A percentile compares a stretch with the other conserved stretches of the same genome.
phyloP scores from a whole-genome alignment of 2,888 invertebrate genomes.

The Campaea margaritaria region DNA sequence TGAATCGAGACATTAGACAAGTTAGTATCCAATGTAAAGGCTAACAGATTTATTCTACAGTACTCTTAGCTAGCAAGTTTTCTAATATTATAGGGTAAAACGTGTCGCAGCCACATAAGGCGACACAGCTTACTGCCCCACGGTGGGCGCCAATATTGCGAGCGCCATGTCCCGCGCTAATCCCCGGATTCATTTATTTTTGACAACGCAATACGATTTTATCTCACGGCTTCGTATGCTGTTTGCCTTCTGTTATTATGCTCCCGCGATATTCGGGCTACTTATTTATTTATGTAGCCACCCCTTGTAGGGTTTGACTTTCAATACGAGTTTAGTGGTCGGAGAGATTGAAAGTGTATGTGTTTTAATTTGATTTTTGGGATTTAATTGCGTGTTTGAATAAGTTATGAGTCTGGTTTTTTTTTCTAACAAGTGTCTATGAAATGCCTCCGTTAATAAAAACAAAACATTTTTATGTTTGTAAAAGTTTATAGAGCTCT shows the following conservation, averaged over 20 bases:
- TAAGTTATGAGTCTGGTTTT: conserved; percentile 16
- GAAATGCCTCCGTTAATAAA: not conserved
- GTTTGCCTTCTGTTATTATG: conserved; percentile 84
- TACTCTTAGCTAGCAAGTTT: conserved; percentile 28
- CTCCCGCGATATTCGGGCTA: conserved; percentile 78
- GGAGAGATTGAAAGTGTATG: conserved; percentile 55
- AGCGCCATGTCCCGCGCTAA: conserved; percentile 80
- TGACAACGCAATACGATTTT: conserved; percentile 86
- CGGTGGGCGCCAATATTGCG: conserved; percentile 81
- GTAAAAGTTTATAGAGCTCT: too few species aligned
- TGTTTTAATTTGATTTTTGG: conserved; percentile 56
- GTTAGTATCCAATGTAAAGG: not conserved
- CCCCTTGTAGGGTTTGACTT: conserved; percentile 79
- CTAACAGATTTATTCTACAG: not conserved
- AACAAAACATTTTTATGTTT: not conserved
- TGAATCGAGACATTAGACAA: not conserved
- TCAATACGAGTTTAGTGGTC: conserved; percentile 77
- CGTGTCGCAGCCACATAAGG: conserved; percentile 37
- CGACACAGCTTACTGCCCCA: conserved; percentile 72
- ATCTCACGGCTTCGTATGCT: conserved; percentile 85
- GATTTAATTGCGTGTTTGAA: conserved; percentile 35
- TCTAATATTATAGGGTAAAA: conserved; percentile 45
- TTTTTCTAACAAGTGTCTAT: not conserved
- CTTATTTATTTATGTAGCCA: conserved; percentile 82
- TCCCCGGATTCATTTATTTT: conserved; percentile 85